These are phyloP conservation scores for Carduelis carduelis DNA, from an alignment of 2,797 vertebrate genomes.

Conservation along the genomic window DNA sequence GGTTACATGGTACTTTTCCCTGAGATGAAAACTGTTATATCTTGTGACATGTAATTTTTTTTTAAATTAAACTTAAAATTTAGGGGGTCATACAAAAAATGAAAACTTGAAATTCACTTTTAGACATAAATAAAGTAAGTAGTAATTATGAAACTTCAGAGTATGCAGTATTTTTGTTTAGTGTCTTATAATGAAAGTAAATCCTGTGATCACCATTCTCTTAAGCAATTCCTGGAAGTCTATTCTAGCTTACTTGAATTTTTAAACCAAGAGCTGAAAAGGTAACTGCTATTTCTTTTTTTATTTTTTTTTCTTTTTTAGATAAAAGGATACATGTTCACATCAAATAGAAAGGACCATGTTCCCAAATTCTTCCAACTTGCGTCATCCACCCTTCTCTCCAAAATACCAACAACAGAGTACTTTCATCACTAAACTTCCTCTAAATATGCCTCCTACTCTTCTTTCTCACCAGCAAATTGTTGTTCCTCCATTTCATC, in stretches of 20 bases:
- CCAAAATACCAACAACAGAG: constrained; percentile 60
- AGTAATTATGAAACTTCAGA: background rate
- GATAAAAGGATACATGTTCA: constrained; percentile 73
- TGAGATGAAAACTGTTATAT: background rate
- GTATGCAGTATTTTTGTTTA: background rate
- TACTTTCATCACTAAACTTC: constrained; percentile 39
- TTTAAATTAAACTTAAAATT: background rate
- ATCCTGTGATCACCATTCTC: background rate
- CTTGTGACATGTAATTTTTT: background rate
- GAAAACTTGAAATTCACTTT: background rate
- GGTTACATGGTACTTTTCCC: background rate
- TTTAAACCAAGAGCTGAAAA: background rate
- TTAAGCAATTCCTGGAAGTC: background rate
- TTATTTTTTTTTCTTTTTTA: background rate
- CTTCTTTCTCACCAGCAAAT: constrained; percentile 64
- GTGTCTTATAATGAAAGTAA: background rate
- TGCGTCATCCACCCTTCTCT: constrained; percentile 69
- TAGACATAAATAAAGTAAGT: background rate
- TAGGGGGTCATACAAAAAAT: background rate
- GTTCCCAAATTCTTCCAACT: constrained; percentile 79
- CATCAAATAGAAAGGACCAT: constrained; percentile 75
- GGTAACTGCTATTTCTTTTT: background rate
- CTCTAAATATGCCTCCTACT: constrained; percentile 33
- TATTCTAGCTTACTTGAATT: background rate
- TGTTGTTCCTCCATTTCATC: constrained; percentile 40